A percentile compares a stretch with the other conserved stretches of the same genome.
Evolutionary conservation across 2,888 invertebrate genomes (phyloP).

Genomic region (Cephus runcator): DNA sequence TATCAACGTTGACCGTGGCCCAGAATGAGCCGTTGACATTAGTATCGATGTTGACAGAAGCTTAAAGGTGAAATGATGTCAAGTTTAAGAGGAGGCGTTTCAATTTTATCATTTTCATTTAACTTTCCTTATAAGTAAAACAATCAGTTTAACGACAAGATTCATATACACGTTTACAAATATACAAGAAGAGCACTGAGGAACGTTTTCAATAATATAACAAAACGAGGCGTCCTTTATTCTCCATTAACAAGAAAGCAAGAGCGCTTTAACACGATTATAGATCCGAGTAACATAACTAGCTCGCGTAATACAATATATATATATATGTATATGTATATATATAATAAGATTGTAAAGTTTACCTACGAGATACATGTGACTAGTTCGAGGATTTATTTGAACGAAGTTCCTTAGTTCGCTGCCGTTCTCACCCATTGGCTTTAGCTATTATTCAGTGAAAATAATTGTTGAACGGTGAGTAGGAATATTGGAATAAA

Average conservation of each 20-base stretch:
- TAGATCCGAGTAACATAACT: constrained; percentile 24
- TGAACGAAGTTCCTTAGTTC: background rate
- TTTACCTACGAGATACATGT: constrained; percentile 32
- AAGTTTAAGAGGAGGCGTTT: background rate
- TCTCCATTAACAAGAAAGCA: constrained; percentile 35
- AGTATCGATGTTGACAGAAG: background rate
- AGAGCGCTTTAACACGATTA: constrained; percentile 31
- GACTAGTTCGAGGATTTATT: constrained; percentile 40
- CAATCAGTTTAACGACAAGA: background rate
- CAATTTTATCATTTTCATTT: background rate
- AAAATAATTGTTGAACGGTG: background rate
- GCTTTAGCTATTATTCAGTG: background rate
- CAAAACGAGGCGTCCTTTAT: constrained; percentile 39
- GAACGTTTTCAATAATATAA: constrained; percentile 27
- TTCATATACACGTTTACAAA: background rate
- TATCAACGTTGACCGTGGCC: background rate
- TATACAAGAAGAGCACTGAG: background rate
- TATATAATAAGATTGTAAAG: constrained; percentile 29
- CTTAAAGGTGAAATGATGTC: constrained; percentile 13
- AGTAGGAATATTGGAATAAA: background rate
- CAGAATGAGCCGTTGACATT: background rate
- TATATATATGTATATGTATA: constrained; percentile 9
- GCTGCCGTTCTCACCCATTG: background rate
- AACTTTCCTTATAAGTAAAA: background rate
- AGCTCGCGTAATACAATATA: constrained; percentile 8